These are phyloP conservation scores for Crossaster papposus DNA, from an alignment of 53 echinoderm and acorn worm genomes.

Conservation along the genomic window DNA sequence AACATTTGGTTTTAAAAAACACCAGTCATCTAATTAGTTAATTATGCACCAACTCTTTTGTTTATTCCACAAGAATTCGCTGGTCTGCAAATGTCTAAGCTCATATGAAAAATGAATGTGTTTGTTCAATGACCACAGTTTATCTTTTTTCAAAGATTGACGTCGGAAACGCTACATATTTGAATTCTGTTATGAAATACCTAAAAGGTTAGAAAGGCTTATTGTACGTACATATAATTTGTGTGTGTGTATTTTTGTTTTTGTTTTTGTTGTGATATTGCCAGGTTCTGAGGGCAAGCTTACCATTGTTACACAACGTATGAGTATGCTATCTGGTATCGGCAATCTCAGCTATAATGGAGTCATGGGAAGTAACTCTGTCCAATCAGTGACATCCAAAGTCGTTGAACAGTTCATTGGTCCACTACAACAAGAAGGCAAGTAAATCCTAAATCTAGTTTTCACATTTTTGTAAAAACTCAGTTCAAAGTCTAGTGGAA, in stretches of 20 bases:
- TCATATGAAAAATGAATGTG: too few relatives aligned
- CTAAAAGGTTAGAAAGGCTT: too few relatives aligned
- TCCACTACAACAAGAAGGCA: slow-evolving; percentile 92
- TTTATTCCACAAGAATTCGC: not conserved
- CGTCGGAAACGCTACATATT: too few relatives aligned
- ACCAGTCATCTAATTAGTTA: too few relatives aligned
- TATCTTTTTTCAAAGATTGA: too few relatives aligned
- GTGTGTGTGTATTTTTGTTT: not conserved
- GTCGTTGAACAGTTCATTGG: slow-evolving; percentile 76
- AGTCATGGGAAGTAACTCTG: slow-evolving; percentile 74
- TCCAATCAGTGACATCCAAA: slow-evolving; percentile 73
- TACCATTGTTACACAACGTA: slow-evolving; percentile 81
- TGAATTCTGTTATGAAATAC: too few relatives aligned
- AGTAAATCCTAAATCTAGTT: not conserved
- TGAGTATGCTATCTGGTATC: slow-evolving; percentile 82
- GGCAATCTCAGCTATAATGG: slow-evolving; percentile 84
- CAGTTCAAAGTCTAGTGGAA: too few relatives aligned
- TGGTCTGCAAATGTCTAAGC: not conserved
- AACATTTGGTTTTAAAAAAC: too few relatives aligned
- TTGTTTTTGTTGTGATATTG: slow-evolving; percentile 65
- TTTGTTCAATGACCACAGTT: too few relatives aligned
- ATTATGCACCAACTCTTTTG: too few relatives aligned
- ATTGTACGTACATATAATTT: too few relatives aligned
- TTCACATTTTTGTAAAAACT: too few relatives aligned
- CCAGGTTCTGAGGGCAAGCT: slow-evolving; percentile 67